A percentile compares a stretch with the other conserved stretches of the same genome.
Conservation (phyloP, 1,140 invertebrate species). For the Phymastichus coffea region DNA sequence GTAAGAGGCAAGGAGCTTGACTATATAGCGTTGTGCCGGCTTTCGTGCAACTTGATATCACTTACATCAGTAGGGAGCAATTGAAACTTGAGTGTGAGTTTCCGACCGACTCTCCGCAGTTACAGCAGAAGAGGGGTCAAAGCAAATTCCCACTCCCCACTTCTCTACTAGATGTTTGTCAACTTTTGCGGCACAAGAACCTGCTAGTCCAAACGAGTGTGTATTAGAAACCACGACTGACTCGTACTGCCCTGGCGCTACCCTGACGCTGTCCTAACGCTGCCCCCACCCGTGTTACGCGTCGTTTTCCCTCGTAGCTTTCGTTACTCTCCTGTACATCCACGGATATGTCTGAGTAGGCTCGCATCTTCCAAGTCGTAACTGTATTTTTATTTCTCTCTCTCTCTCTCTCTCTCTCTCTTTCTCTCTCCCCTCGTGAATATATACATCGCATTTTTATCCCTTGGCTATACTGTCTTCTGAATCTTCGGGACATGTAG, state of each 20-base stretch:
- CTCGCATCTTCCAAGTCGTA: too few relatives aligned
- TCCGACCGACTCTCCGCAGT: not conserved
- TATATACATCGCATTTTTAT: not conserved
- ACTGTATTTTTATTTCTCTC: too few relatives aligned
- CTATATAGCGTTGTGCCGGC: too few relatives aligned
- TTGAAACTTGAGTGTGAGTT: slow-evolving; percentile 2
- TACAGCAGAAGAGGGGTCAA: not conserved
- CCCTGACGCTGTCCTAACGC: too few relatives aligned
- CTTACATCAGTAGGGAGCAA: not conserved
- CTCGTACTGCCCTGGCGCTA: too few relatives aligned
- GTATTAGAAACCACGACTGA: slow-evolving; percentile 7
- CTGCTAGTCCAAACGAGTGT: not conserved
- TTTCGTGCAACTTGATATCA: slow-evolving; percentile 1
- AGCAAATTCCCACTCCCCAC: not conserved
- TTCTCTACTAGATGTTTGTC: not conserved
- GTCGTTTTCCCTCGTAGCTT: slow-evolving; percentile 7
- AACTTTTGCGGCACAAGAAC: not conserved
- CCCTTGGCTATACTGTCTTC: not conserved
- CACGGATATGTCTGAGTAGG: not conserved
- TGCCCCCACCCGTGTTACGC: slow-evolving; percentile 6
- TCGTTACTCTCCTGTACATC: slow-evolving; percentile 3
- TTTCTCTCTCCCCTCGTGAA: not conserved
- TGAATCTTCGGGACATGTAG: not conserved
- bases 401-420: too few relatives aligned
- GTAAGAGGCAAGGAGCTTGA: too few relatives aligned